Base-by-base conservation (phyloP, 2,113 vertebrate genomes). In the Aleadryas rufinucha region DNA sequence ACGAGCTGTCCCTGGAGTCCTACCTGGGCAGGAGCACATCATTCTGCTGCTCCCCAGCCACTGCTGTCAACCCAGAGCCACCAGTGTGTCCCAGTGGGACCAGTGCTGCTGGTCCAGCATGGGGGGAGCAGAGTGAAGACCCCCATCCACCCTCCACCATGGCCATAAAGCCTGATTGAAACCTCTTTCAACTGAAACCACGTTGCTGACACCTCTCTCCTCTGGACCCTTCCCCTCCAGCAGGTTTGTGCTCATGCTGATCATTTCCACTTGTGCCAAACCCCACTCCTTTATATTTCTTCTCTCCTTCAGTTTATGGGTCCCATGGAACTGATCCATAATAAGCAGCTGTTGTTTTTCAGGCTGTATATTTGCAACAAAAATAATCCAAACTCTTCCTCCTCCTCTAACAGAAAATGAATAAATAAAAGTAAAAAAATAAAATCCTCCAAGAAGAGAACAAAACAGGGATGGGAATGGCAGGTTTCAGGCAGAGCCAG, bases 21-120 rank as follows among this genome's bases (percentile, higher is more conserved):
- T 54, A 37, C 52, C 20, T 1, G 3, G 57, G 31, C 3, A 35
- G 47, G 56, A 76, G 22, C 45, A 22, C 4, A 2, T 52, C 1
- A 0, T 23, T 24, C 50, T 66, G 78, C 54, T 75, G 56, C 21
- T 59, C 35, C 57, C 24, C 39, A 42, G 71, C 8, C 16, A 10
- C 54, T 66, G 47, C 75, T 63, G 37, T 9, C 87, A 35, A 0
- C 54, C 45, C 2, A 2, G 30, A 72, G 27, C 27, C 50, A 59
- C 35, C 53, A 30, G 11, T 0, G 0, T 13, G 37, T 39, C 30
- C 44, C 77, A 80, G 28, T 4, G 2, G 6, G 26, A 22, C 16
- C 60, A 42, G 59, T 4, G 1, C n/a, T 68, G 68, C 57, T 65
- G 57, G 5, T 12, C 59, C 53, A 91, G 69, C 21, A 5, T 13